These are phyloP conservation scores for Anthopleura xanthogrammica DNA, from an alignment of 92 coral and sea anemone genomes.

Conservation along the genomic window DNA sequence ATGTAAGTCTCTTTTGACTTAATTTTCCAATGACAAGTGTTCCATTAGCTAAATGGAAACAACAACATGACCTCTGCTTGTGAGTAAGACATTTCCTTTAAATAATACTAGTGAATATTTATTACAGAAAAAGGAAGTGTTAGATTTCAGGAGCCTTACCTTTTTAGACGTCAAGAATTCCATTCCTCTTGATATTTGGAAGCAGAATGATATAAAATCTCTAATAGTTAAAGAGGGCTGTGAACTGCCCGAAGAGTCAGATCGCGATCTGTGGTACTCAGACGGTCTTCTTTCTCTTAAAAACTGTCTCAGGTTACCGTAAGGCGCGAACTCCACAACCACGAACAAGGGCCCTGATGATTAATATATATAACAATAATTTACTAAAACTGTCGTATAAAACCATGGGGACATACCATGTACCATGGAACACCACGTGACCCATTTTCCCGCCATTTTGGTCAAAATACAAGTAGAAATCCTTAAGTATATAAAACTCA, in stretches of 20 bases:
- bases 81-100: conserved; percentile 79
- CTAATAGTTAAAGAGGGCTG: conserved; percentile 76
- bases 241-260: conserved; percentile 39
- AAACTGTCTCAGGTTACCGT: conserved; percentile 94
- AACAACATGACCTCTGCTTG: conserved; percentile 12
- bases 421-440: background rate
- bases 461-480: background rate
- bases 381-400: background rate
- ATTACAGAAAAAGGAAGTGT: background rate
- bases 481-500: background rate
- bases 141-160: conserved; percentile 38
- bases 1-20: too few relatives aligned
- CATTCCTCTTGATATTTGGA: conserved; percentile 96
- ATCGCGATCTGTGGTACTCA: conserved; percentile 57
- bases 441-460: background rate
- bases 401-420: too few relatives aligned
- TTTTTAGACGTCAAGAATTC: conserved; percentile 80
- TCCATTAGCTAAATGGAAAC: too few relatives aligned
- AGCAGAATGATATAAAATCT: conserved; percentile 93
- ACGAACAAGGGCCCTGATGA: conserved; percentile 77
- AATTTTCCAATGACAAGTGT: too few relatives aligned
- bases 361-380: background rate
- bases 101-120: background rate
- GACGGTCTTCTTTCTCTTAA: conserved; percentile 91
- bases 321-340: conserved; percentile 93